phyloP scores from a whole-genome alignment of 2,888 invertebrate species.

The Perdita meconis region DNA sequence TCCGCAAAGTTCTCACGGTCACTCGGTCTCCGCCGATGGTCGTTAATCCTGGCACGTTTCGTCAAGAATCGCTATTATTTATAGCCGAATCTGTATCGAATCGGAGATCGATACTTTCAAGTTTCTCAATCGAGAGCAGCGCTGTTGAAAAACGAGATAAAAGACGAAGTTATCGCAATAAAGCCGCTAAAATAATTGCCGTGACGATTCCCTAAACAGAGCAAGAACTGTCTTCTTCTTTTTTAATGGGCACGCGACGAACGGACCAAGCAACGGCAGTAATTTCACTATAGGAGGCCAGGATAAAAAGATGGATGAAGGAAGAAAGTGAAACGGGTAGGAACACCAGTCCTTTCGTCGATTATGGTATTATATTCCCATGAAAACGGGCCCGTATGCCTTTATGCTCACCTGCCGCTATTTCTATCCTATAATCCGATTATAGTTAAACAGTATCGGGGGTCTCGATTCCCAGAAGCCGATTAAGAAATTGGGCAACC shows the following conservation, averaged over 20 bases:
- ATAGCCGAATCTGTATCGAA: conserved; percentile 53
- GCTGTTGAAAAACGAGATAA: background rate
- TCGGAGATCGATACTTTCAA: conserved; percentile 45
- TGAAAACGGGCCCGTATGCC: conserved; percentile 40
- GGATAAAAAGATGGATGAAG: background rate
- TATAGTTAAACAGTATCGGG: conserved; percentile 62
- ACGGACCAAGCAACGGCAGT: background rate
- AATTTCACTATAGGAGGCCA: conserved; percentile 18
- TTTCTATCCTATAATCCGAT: conserved; percentile 62
- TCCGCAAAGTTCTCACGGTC: conserved; percentile 50
- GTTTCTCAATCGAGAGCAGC: conserved; percentile 44
- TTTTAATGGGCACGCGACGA: conserved; percentile 50
- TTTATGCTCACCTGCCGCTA: conserved; percentile 54
- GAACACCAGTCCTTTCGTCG: conserved; percentile 46
- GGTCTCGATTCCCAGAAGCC: conserved; percentile 57
- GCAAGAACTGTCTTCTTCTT: no score
- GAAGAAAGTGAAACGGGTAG: conserved; percentile 32
- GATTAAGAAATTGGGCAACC: conserved; percentile 60
- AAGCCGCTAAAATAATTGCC: conserved; percentile 5
- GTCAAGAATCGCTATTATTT: conserved; percentile 69
- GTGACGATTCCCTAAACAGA: no score
- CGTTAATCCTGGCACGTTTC: conserved; percentile 55
- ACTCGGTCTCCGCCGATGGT: conserved; percentile 28
- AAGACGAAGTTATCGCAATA: background rate
- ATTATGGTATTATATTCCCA: conserved; percentile 54